Conservation (phyloP, 1,140 invertebrate genomes). For the Bombyx mori region ASM3026992v2 NC_085128.1:8733501-8734000, state of each 20-base stretch:
- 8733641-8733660: too few species aligned
- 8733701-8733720: too few species aligned
- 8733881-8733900: conserved; percentile 62
- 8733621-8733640: too few species aligned
- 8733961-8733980: conserved; percentile 81
- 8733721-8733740: conserved; percentile 13
- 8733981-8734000: conserved; percentile 81
- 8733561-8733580: too few species aligned
- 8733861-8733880: conserved; percentile 46
- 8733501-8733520: too few species aligned
- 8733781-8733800: conserved; percentile 42
- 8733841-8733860: conserved; percentile 5
- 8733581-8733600: too few species aligned
- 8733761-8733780: conserved; percentile 48
- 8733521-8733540: too few species aligned
- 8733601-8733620: too few species aligned
- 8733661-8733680: too few species aligned
- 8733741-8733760: conserved; percentile 37
- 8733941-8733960: conserved; percentile 81
- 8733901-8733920: conserved; percentile 66
- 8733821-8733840: conserved; percentile 10
- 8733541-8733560: too few species aligned
- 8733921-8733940: conserved; percentile 76
- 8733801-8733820: conserved; percentile 32
- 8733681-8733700: too few species aligned